Percentiles rank a stretch among this genome's conserved stretches.
Conservation (phyloP, 1,140 invertebrate genomes). For the silkworm (Bombyx mori) region DNA sequence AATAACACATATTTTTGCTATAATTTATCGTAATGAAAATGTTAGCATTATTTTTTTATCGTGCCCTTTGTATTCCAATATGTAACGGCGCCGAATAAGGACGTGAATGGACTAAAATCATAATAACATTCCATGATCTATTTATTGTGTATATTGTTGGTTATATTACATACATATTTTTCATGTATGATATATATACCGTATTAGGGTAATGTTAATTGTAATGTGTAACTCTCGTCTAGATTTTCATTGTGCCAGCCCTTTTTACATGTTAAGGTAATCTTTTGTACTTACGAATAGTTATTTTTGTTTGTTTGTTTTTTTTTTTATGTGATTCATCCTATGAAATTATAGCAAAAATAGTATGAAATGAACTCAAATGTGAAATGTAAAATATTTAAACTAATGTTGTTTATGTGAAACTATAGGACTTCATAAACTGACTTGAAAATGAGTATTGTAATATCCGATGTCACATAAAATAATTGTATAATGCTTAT, state of each 20-base stretch:
- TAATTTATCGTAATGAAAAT: constrained; percentile 61
- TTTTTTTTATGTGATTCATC: constrained; percentile 23
- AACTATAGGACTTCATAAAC: constrained; percentile 1
- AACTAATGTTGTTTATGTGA: constrained; percentile 24
- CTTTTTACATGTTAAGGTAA: constrained; percentile 49
- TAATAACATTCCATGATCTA: constrained; percentile 69
- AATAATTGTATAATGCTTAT: constrained; percentile 47
- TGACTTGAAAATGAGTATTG: constrained; percentile 18
- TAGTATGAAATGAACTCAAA: constrained; percentile 41
- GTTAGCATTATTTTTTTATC: constrained; percentile 59
- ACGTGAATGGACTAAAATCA: constrained; percentile 36
- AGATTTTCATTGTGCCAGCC: constrained; percentile 68
- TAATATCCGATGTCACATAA: constrained; percentile 36
- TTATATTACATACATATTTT: constrained; percentile 62
- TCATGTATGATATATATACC: constrained; percentile 54
- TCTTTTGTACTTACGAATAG: constrained; percentile 64
- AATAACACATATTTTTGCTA: constrained; percentile 66
- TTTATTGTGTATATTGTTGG: constrained; percentile 68
- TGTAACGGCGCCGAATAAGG: constrained; percentile 14
- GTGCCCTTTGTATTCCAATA: constrained; percentile 40
- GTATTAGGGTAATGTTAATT: constrained; percentile 45
- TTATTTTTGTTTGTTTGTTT: constrained; percentile 17
- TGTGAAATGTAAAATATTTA: constrained; percentile 61
- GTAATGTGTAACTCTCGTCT: constrained; percentile 56
- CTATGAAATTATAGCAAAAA: constrained; percentile 68